These are phyloP conservation scores for Agonopterix subpropinquella DNA, from an alignment of 2,888 invertebrate genomes.

Conservation along the genomic window DNA sequence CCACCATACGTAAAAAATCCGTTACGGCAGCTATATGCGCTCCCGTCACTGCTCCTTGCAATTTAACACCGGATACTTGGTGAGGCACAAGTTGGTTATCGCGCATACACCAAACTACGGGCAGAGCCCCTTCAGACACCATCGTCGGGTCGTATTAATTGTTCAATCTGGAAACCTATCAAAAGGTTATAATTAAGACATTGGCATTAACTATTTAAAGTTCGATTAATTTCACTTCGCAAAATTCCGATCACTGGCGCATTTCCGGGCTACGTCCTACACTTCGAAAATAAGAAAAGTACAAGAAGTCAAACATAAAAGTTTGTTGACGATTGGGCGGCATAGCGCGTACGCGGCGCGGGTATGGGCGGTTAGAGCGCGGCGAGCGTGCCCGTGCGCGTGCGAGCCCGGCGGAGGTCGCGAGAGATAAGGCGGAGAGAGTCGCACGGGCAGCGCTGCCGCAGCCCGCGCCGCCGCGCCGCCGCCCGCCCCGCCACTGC, in stretches of 20 bases:
- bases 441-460: conserved; percentile 55
- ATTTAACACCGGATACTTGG: conserved; percentile 79
- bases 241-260: conserved; percentile 37
- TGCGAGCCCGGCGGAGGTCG: conserved; percentile 74
- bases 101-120: conserved; percentile 81
- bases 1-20: conserved; percentile 79
- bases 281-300: conserved; percentile 50
- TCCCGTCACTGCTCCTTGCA: conserved; percentile 79
- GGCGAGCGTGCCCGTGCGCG: conserved; percentile 52
- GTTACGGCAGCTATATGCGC: conserved; percentile 80
- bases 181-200: background rate
- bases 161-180: conserved; percentile 1
- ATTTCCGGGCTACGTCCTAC: conserved; percentile 53
- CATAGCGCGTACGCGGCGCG: conserved; percentile 61
- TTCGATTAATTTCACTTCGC: background rate
- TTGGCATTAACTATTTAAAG: background rate
- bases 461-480: conserved; percentile 21
- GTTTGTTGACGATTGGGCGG: conserved; percentile 48
- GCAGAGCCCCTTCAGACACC: conserved; percentile 78
- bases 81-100: conserved; percentile 81
- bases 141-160: conserved; percentile 56
- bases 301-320: conserved; percentile 43
- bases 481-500: conserved; percentile 38
- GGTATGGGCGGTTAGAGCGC: conserved; percentile 46
- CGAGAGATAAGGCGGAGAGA: conserved; percentile 74